These are phyloP conservation scores for Drosophila jambulina DNA, from an alignment of 1,140 invertebrate genomes.

Conservation along the genomic window DNA sequence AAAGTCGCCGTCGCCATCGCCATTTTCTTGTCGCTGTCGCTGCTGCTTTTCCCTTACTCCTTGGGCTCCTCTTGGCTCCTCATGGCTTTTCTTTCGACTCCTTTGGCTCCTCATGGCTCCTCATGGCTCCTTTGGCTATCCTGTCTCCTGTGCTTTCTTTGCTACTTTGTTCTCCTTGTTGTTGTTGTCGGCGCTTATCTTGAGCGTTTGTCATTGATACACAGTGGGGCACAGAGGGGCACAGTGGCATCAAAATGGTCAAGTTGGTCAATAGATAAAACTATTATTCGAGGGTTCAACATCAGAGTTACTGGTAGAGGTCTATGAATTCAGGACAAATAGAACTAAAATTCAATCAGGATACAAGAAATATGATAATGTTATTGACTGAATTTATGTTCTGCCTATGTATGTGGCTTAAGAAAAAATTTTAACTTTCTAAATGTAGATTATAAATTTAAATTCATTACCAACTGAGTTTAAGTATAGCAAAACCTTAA, in stretches of 20 bases:
- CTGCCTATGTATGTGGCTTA: too few relatives aligned
- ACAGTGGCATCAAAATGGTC: background rate
- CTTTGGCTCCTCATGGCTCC: too few relatives aligned
- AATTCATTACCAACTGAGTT: too few relatives aligned
- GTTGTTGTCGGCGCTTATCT: conserved; percentile 44
- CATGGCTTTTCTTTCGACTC: background rate
- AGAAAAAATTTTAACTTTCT: too few relatives aligned
- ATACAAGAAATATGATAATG: too few relatives aligned
- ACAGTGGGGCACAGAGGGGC: conserved; percentile 13
- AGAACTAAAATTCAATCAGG: too few relatives aligned
- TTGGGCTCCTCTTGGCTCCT: background rate
- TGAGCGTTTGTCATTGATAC: conserved; percentile 35
- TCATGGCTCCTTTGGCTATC: background rate
- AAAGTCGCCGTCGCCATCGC: conserved; percentile 12
- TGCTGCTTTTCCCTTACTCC: background rate
- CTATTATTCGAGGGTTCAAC: too few relatives aligned
- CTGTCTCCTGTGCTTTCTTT: conserved; percentile 31
- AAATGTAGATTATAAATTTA: too few relatives aligned
- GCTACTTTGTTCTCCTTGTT: conserved; percentile 27
- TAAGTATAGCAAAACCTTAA: too few relatives aligned
- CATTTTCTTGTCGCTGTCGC: conserved; percentile 25
- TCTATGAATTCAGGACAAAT: too few relatives aligned
- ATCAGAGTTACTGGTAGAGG: too few relatives aligned
- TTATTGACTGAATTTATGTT: too few relatives aligned
- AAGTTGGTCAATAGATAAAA: background rate